Conservation (phyloP, 2,888 invertebrate genomes). For the Drosophila hamatofila region DNA sequence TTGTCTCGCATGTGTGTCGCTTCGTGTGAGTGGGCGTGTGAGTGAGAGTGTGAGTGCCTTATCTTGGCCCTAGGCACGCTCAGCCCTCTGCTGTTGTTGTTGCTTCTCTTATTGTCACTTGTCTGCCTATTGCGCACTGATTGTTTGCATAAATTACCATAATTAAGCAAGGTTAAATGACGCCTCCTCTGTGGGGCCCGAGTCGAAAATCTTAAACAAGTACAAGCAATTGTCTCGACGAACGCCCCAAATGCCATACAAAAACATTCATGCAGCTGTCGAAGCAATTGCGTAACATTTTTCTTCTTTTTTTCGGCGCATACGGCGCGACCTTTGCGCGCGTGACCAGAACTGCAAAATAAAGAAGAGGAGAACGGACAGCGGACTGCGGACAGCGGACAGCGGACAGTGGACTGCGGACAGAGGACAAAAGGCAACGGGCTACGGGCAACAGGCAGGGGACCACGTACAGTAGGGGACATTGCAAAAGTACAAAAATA, state of each 20-base stretch:
- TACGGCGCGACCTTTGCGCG: slow-evolving; percentile 50
- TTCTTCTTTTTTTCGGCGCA: slow-evolving; percentile 28
- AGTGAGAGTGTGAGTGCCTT: slow-evolving; percentile 40
- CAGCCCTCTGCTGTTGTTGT: slow-evolving; percentile 31
- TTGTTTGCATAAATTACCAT: slow-evolving; percentile 80
- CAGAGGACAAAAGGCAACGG: not conserved
- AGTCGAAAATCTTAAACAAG: slow-evolving; percentile 19
- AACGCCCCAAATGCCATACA: slow-evolving; percentile 8
- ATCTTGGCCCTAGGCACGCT: slow-evolving; percentile 64
- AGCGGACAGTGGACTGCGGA: not conserved
- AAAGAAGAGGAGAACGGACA: slow-evolving; percentile 16
- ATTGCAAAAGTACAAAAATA: slow-evolving; percentile 64
- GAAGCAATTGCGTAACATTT: slow-evolving; percentile 58
- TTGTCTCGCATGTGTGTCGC: slow-evolving; percentile 67
- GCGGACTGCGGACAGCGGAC: not conserved
- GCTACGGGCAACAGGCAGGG: not conserved
- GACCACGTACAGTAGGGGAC: not conserved
- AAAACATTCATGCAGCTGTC: slow-evolving; percentile 44
- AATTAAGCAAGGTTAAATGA: slow-evolving; percentile 68
- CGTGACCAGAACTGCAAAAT: slow-evolving; percentile 66
- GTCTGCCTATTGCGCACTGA: slow-evolving; percentile 76
- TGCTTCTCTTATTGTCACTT: slow-evolving; percentile 65
- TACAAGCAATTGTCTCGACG: slow-evolving; percentile 43
- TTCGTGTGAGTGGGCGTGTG: slow-evolving; percentile 15
- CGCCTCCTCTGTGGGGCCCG: not conserved